Evolutionary conservation across 2,797 vertebrate species (phyloP), one percentile per base, ranked within the genome.

Genomic region (Botia almorhae): DNA sequence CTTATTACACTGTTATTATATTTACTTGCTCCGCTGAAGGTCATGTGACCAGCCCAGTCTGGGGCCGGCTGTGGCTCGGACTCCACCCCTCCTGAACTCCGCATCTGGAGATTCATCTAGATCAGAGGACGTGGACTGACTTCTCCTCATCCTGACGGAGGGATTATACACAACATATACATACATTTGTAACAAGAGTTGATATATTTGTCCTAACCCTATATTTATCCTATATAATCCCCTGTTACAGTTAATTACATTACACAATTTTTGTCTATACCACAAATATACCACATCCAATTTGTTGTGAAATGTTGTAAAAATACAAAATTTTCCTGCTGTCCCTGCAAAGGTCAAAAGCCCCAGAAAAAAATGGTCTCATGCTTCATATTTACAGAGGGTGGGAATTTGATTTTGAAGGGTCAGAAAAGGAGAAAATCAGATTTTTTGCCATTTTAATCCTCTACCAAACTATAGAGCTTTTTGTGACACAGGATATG

Each of bases 31-130:
- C 33, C 94, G 93, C 51, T 96, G 95, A 2, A 94, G 63, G 85
- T 98, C 97, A 67, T 91, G 94, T 39, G 97, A 99, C 97, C 97
- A 98, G 82, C 97, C 97, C 16, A 99, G 88, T 17, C 96, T 94
- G 0, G 98, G 97, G 1, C 97, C 98, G 0, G 97, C 97, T 0
- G 98, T 98, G 5, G 97, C 96, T 89, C 98, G 93, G 29, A 96
- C 96, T 53, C 97, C 97, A 46, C 98, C 98, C 91, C 98, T 95
- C 82, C 92, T 95, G 91, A 99, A 99, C 87, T 97, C 97, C 0
- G 91, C 89, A 70, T 98, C 96, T 0, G 95, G 89, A 76, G 92
- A 94, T 14, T 99, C 96, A 0, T 98, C 96, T 0, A 94, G 93
- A 90, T 96, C 97, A 81, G 97, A 95, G 0, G 96, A 97, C 12